Evolutionary conservation across 2,888 invertebrate genomes (phyloP), one percentile per base, ranked within the genome.

Genomic region (Doris montereyensis): DNA sequence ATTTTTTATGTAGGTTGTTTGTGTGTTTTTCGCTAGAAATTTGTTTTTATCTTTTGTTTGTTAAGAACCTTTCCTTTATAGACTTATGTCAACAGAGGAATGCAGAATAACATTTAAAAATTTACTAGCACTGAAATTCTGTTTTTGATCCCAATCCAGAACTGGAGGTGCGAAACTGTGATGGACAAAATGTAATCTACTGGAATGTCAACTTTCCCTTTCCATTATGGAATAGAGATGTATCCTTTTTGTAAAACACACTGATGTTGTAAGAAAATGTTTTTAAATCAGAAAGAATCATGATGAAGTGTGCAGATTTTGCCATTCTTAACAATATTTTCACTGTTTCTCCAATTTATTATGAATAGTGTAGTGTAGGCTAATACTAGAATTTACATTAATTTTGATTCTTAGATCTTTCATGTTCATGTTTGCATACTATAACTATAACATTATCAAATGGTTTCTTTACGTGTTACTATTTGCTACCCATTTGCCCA

Each of bases 191-290:
- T 32, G 81, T 87, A 0, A 84, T 91, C 2, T 91, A 91, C 81
- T 91, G 91, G 91, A 85, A 89, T 82, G 87, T 91, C 13, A 89
- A 88, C 77, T 91, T 85, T 80, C 91, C 91, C 26, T 90, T 88
- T 78, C 89, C 89, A 4, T 84, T 91, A 87, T 89, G 87, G 21
- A 88, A 91, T 82, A 87, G 91, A 86, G 91, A 91, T 86, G 91
- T 90, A 91, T 90, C 90, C 89, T 90, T 89, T 81, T 3, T 17
- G 3, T 30, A 35, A n/a, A n/a, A n/a, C n/a, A n/a, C n/a, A n/a
- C n/a, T n/a, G n/a, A n/a, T n/a, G n/a, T n/a, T n/a, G 35, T 21
- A 34, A 5, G 10, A 21, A n/a, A n/a, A n/a, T n/a, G n/a, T 13
- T 52, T 73, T 10, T 26, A 17, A 35, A 32, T 17, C 4, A 21